These are phyloP conservation scores for Apocheima hispidaria DNA, from an alignment of 2,888 invertebrate genomes.

Conservation along the genomic window DNA sequence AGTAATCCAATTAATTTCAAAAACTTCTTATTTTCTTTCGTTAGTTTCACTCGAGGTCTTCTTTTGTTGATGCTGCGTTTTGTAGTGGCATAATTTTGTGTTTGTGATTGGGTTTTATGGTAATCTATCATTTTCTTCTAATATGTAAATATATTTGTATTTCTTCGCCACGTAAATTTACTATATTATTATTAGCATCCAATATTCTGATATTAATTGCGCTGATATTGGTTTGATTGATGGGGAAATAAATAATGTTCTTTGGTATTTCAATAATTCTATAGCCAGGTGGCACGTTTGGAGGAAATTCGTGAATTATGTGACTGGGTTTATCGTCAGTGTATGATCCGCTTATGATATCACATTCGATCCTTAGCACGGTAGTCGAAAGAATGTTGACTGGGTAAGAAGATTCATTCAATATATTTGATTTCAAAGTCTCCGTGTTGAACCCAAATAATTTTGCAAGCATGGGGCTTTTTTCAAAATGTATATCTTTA, in stretches of 20 bases:
- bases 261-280: not conserved
- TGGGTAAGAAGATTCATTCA: not conserved
- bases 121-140: constrained; percentile 10
- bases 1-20: not conserved
- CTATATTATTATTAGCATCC: not conserved
- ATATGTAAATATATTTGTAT: not conserved
- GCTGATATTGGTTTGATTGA: not conserved
- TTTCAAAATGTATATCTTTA: not conserved
- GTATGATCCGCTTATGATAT: not conserved
- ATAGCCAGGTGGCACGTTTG: constrained; percentile 1
- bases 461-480: not conserved
- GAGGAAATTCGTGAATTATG: constrained; percentile 1
- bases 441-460: not conserved
- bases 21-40: not conserved
- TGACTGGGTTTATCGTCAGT: not conserved
- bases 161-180: constrained; percentile 8
- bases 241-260: not conserved
- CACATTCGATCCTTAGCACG: constrained; percentile 1
- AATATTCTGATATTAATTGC: not conserved
- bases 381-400: not conserved
- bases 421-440: not conserved
- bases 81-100: no score
- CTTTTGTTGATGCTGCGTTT: not conserved
- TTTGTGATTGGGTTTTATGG: not conserved
- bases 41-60: not conserved